A percentile compares a stretch with the other conserved stretches of the same genome.
Evolutionary conservation across 2,797 vertebrate genomes (phyloP).

Genomic region (Scomberomorus guttatus): DNA sequence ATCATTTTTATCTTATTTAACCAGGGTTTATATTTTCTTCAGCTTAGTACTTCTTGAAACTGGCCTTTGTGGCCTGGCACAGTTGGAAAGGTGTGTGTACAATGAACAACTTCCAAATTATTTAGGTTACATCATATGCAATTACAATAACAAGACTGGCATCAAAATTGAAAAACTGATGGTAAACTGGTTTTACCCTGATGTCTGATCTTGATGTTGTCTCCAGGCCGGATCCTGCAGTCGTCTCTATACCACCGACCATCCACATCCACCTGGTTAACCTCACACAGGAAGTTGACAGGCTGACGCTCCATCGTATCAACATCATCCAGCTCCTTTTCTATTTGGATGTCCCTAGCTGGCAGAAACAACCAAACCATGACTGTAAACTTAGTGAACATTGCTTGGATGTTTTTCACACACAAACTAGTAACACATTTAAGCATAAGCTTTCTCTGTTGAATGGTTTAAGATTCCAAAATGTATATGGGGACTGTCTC

Average conservation of each 20-base stretch:
- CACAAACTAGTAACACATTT: too few relatives aligned
- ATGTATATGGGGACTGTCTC: not conserved
- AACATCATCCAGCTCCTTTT: conserved; percentile 89
- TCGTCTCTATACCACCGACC: conserved; percentile 94
- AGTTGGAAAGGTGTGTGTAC: not conserved
- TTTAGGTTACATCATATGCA: not conserved
- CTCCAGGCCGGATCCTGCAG: conserved; percentile 87
- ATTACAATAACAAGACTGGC: too few relatives aligned
- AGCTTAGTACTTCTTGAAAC: not conserved
- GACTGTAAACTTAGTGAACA: not conserved
- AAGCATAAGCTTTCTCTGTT: too few relatives aligned
- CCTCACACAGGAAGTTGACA: conserved; percentile 90
- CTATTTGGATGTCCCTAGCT: conserved; percentile 92
- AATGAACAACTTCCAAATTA: too few relatives aligned
- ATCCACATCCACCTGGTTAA: conserved; percentile 92
- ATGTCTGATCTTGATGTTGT: conserved; percentile 92
- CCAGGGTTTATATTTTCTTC: not conserved
- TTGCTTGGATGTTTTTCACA: too few relatives aligned
- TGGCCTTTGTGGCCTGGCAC: too few relatives aligned
- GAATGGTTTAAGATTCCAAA: not conserved
- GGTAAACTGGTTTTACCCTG: conserved; percentile 83
- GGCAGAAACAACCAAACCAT: conserved; percentile 51
- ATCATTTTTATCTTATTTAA: not conserved
- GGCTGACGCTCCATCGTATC: conserved; percentile 90
- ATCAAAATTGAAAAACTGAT: not conserved